Percentiles rank a stretch among this genome's conserved stretches.
Conservation (phyloP, 2,113 vertebrate species). For the Rhabdomys dilectus region DNA sequence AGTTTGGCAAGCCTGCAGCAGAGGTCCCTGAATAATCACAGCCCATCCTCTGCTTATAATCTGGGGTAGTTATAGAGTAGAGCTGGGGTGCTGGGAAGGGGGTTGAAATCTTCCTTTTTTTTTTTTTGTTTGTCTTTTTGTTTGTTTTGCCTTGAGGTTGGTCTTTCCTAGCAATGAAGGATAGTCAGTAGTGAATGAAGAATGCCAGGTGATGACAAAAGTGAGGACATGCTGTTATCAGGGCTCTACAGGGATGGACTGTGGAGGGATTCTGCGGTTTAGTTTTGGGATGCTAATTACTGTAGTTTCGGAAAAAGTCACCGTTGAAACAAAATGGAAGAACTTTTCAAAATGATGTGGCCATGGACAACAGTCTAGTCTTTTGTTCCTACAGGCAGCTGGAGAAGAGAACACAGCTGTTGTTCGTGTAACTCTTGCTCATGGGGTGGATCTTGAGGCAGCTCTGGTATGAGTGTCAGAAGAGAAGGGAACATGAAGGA, state of each 20-base stretch:
- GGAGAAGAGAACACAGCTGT: not conserved
- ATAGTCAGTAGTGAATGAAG: not conserved
- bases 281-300: not conserved
- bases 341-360: not conserved
- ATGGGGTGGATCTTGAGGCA: not conserved
- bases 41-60: not conserved
- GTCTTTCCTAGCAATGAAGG: too few species aligned
- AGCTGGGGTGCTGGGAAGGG: not conserved
- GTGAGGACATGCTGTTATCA: too few species aligned
- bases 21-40: not conserved
- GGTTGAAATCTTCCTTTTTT: not conserved
- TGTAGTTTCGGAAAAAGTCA: not conserved
- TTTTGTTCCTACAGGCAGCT: not conserved
- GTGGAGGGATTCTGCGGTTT: not conserved
- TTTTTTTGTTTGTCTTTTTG: not conserved
- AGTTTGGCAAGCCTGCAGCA: not conserved
- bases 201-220: not conserved
- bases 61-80: not conserved
- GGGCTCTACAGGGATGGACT: not conserved
- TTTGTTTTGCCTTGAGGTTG: not conserved
- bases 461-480: not conserved
- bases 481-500: not conserved
- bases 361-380: not conserved
- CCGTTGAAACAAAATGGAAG: not conserved
- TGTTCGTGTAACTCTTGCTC: not conserved